phyloP scores from a whole-genome alignment of 2,797 vertebrate species.

The Buceros bicornis region DNA sequence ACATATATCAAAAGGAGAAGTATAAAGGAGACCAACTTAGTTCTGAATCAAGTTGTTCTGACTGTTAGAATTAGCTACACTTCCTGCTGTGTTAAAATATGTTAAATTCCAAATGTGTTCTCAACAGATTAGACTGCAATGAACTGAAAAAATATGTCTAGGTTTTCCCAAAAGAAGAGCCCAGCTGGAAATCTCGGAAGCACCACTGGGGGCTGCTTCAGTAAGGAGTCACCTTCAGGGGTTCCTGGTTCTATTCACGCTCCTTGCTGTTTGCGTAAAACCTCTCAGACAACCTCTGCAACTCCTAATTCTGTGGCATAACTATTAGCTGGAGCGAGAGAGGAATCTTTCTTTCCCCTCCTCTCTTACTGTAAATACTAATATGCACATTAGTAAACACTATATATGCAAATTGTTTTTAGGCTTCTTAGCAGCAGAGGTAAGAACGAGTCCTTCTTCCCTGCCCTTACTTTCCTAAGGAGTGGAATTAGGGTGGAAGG shows the following conservation, averaged over 20 bases:
- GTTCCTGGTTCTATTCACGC: not conserved
- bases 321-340: not conserved
- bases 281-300: fast-evolving
- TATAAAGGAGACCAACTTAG: not conserved
- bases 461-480: not conserved
- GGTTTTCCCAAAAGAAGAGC: not conserved
- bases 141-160: not conserved
- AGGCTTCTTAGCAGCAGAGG: not conserved
- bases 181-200: not conserved
- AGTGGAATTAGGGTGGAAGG: not conserved
- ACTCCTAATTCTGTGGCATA: not conserved
- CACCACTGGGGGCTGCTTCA: not conserved
- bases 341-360: not conserved
- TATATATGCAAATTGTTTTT: not conserved
- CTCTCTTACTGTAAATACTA: not conserved
- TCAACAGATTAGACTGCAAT: not conserved
- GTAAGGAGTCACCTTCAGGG: not conserved
- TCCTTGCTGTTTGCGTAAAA: not conserved
- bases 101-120: not conserved
- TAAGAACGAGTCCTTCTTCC: not conserved
- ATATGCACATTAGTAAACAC: not conserved
- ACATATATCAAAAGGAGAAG: not conserved
- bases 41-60: not conserved
- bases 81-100: not conserved
- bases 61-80: not conserved